These are phyloP conservation scores for Murina feae DNA, from an alignment of 2,113 vertebrate genomes.

Conservation along the genomic window DNA sequence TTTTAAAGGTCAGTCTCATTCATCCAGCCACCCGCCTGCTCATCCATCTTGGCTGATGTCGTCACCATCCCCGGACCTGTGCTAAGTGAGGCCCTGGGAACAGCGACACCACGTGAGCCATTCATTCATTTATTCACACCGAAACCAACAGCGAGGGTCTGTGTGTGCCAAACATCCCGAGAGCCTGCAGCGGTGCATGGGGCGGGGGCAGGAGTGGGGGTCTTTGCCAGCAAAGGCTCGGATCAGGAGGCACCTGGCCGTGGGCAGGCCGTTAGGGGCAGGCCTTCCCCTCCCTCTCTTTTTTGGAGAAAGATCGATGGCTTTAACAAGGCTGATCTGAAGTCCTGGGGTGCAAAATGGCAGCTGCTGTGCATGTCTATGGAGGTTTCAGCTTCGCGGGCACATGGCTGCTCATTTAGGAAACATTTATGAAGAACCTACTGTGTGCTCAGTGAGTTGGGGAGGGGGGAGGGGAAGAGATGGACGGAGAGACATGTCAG, in stretches of 20 bases:
- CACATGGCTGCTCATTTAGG: background rate
- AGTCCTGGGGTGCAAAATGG: background rate
- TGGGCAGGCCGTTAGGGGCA: background rate
- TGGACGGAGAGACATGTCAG: background rate
- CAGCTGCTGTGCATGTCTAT: rapidly evolving
- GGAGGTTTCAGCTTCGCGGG: background rate
- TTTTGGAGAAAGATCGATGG: background rate
- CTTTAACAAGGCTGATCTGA: background rate
- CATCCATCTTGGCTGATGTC: background rate
- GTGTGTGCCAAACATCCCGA: too few species aligned
- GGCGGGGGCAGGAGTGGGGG: rapidly evolving
- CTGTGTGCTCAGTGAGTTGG: background rate
- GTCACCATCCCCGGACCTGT: background rate
- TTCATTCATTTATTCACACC: background rate
- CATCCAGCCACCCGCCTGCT: background rate
- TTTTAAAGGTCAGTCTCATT: background rate
- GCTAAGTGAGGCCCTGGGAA: background rate
- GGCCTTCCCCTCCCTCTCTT: too few species aligned
- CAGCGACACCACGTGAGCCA: background rate
- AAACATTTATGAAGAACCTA: background rate
- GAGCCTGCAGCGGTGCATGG: background rate
- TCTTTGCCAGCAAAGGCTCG: background rate
- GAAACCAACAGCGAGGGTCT: background rate
- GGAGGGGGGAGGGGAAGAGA: too few species aligned
- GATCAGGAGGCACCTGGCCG: background rate